A percentile compares a stretch with the other conserved stretches of the same genome.
Conservation (phyloP, 2,797 vertebrate genomes). For the Spinus olivaceus region DNA sequence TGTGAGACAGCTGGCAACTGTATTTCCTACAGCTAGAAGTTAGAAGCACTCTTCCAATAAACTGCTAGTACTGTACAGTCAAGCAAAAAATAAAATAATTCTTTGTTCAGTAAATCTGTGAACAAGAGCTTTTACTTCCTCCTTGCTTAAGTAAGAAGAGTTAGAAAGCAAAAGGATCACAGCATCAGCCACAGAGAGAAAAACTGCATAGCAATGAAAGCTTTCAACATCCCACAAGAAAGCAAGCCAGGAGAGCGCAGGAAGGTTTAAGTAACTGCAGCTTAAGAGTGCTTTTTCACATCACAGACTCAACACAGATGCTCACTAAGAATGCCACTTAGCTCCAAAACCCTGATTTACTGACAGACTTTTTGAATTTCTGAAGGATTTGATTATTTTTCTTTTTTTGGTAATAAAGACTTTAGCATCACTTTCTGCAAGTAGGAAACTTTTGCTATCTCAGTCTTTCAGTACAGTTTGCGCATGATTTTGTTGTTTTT, state of each 20-base stretch:
- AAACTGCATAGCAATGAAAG: background rate
- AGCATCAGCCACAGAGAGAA: background rate
- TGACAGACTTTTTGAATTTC: background rate
- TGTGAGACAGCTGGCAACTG: background rate
- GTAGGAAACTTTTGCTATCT: background rate
- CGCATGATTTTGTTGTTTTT: background rate
- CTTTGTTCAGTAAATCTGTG: background rate
- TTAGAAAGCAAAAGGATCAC: background rate
- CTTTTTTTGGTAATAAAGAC: background rate
- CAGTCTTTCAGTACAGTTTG: background rate
- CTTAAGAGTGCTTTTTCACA: background rate
- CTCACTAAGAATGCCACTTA: background rate
- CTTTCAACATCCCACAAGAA: background rate
- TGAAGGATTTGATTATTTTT: background rate
- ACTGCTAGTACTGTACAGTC: background rate
- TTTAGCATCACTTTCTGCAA: background rate
- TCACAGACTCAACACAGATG: background rate
- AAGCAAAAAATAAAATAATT: background rate
- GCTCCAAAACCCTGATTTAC: background rate
- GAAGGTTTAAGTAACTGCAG: background rate
- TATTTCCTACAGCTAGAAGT: rapidly evolving
- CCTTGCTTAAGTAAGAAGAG: background rate
- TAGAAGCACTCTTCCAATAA: background rate
- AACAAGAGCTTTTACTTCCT: background rate
- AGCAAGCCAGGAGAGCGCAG: background rate